Base-by-base conservation (phyloP, 2,797 vertebrate species). In the Erpetoichthys calabaricus region DNA sequence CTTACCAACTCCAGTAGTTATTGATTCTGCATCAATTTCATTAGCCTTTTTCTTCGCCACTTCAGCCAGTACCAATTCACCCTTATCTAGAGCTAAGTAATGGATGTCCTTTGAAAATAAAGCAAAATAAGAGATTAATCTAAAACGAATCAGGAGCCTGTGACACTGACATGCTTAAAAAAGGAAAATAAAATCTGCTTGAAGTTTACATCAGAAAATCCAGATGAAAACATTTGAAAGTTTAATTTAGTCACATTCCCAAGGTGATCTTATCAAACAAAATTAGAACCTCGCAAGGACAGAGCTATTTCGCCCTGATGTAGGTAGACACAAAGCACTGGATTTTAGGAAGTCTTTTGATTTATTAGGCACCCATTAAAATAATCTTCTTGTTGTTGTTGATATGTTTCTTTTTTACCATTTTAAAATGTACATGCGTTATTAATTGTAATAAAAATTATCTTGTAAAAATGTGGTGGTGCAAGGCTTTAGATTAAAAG, bases 101-200 rank as follows among this genome's bases (percentile, higher is more conserved):
- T 99, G 90, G 83, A 99, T 91, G 80, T 99, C 95, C 95, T 99
- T 91, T 87, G 87, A 86, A 90, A 91, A 90, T 76, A 90, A 91
- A 91, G 83, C 76, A 83, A 83, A 85, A 89, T 77, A 86, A 85
- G 73, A 89, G 86, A 78, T 88, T 91, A 92, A 92, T 91, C 85
- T 90, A 89, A 91, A 91, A 89, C 85, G 59, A 77, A 82, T 83
- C 72, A 76, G 67, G 63, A 60, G 65, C 64, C 66, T 65, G 64
- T 70, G 74, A 83, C 76, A 84, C 83, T 80, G 70, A 65, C 66
- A 69, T 75, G 56, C 44, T 54, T 54, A 75, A 71, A 73, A 73
- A 78, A 77, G 62, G 68, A 76, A 79, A 74, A 73, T 59, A 67
- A 59, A 53, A 65, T 72, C 63, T 53, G 76, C 83, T 84, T 84